Conservation (phyloP, 1,140 invertebrate genomes). For the Drepana arcuata region DNA sequence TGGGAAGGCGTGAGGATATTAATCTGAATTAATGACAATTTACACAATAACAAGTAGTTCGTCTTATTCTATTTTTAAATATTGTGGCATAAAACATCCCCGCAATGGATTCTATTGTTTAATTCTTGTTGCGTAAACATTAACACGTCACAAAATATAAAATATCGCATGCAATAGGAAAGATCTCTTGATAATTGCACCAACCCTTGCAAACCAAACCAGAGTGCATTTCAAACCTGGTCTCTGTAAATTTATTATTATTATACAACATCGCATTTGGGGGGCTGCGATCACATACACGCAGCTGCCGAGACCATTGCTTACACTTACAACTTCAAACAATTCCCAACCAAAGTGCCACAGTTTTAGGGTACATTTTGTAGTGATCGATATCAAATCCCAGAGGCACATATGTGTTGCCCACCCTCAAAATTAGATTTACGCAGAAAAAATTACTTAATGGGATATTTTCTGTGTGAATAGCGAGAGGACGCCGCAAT, state of each 20-base stretch:
- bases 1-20: no score
- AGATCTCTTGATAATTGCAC: slow-evolving; percentile 25
- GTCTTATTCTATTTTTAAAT: no score
- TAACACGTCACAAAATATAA: no score
- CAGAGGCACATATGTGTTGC: slow-evolving; percentile 56
- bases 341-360: slow-evolving; percentile 12
- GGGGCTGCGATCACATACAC: slow-evolving; percentile 35
- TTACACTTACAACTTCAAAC: no score
- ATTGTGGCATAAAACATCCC: no score
- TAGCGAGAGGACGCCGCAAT: slow-evolving; percentile 18
- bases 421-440: slow-evolving; percentile 58
- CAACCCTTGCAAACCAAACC: slow-evolving; percentile 36
- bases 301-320: slow-evolving; percentile 59
- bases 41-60: no score
- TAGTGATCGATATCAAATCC: slow-evolving; percentile 27
- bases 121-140: no score
- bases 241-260: slow-evolving; percentile 64
- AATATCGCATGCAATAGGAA: no score
- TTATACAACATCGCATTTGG: slow-evolving; percentile 52
- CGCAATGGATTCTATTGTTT: no score
- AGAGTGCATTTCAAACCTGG: slow-evolving; percentile 32
- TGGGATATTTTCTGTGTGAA: slow-evolving; percentile 65
- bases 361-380: slow-evolving; percentile 13
- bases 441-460: slow-evolving; percentile 64
- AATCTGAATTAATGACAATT: no score